Conservation (phyloP, 53 echinoderm and acorn worm species). For the Paracentrotus lividus region DNA sequence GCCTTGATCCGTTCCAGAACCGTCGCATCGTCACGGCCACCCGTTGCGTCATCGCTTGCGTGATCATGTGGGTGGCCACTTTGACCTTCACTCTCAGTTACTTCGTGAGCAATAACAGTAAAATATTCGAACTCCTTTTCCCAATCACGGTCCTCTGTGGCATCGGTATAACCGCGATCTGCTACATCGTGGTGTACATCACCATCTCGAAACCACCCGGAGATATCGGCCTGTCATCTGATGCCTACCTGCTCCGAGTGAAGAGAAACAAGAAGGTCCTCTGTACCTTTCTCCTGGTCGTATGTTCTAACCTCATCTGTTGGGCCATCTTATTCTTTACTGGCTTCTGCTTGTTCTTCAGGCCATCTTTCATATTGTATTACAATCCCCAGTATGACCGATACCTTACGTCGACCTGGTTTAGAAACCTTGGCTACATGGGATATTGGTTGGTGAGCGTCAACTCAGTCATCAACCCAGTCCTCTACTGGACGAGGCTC, state of each 20-base stretch:
- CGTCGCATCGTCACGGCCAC: slow-evolving; percentile 21
- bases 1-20: slow-evolving; percentile 43
- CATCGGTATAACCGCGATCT: not conserved
- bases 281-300: slow-evolving; percentile 30
- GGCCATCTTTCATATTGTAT: not conserved
- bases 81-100: slow-evolving; percentile 7
- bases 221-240: not conserved
- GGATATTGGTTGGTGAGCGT: slow-evolving; percentile 11
- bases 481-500: slow-evolving; percentile 54
- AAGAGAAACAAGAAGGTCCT: slow-evolving; percentile 46
- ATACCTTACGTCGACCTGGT: not conserved
- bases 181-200: slow-evolving; percentile 8
- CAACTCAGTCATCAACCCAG: slow-evolving; percentile 38
- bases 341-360: not conserved
- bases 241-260: not conserved
- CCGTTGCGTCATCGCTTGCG: slow-evolving; percentile 41
- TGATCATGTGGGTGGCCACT: slow-evolving; percentile 14
- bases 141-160: slow-evolving; percentile 4
- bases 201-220: slow-evolving; percentile 5
- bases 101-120: not conserved
- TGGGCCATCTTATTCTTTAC: slow-evolving; percentile 27
- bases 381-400: not conserved
- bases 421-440: not conserved
- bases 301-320: slow-evolving; percentile 16
- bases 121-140: slow-evolving; percentile 9